phyloP scores from a whole-genome alignment of 2,113 vertebrate species.

The Sylvia atricapilla region DNA sequence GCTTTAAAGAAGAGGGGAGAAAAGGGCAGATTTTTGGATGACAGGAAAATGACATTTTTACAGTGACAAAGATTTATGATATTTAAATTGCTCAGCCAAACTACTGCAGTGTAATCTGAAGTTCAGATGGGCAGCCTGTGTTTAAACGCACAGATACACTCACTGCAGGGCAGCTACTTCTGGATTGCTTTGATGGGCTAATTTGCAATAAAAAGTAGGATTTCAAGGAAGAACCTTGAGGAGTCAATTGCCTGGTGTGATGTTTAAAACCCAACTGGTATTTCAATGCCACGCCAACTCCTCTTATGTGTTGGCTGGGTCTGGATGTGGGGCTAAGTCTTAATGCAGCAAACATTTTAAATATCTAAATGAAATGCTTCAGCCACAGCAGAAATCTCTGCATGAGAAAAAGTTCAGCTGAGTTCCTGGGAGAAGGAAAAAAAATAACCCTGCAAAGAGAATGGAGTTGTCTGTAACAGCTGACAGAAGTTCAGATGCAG shows the following conservation, averaged over 20 bases:
- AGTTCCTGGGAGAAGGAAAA: not conserved
- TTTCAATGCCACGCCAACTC: not conserved
- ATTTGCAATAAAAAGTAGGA: not conserved
- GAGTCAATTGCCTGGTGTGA: not conserved
- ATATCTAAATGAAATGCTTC: not conserved
- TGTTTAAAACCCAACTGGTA: conserved; percentile 19
- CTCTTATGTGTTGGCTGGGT: not conserved
- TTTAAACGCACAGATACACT: not conserved
- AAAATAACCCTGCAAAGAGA: not conserved
- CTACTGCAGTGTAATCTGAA: not conserved
- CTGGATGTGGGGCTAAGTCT: not conserved
- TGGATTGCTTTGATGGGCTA: not conserved
- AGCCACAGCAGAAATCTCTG: not conserved
- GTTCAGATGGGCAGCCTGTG: not conserved
- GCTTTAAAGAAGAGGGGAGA: not conserved
- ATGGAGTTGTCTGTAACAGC: conserved; percentile 44
- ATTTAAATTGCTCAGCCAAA: not conserved
- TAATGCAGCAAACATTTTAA: not conserved
- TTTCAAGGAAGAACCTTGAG: not conserved
- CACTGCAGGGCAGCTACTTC: not conserved
- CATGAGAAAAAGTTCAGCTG: not conserved
- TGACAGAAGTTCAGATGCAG: conserved; percentile 57
- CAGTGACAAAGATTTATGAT: not conserved
- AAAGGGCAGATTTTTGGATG: not conserved
- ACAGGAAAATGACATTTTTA: not conserved